Base-by-base conservation (phyloP, 2,797 vertebrate genomes). In the Pipistrellus kuhlii region DNA sequence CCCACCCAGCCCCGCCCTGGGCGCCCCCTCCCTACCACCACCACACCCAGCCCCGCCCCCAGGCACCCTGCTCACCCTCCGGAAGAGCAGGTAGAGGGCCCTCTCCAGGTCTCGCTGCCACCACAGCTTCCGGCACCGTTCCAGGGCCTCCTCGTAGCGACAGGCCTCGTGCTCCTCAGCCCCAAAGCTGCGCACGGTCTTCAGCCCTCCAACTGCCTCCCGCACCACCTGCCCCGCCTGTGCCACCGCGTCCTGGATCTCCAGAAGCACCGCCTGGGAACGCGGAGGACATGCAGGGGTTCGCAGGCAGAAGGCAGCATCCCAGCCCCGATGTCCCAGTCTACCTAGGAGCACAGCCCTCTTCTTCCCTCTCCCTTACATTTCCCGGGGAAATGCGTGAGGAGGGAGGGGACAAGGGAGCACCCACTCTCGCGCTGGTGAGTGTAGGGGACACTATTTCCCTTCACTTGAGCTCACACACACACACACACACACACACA, bases 161-260 rank as follows among this genome's bases (percentile, higher is more conserved):
- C 71, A 64, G 41, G 97, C 59, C 83, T 99, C 99, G 0, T 97
- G 92, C 14, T 95, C 68, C 96, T 99, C 99, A 0, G 98, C 98
- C 2, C 97, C 98, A 73, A 99, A 99, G 95, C 99, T 98, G 53
- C 98, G 98, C 30, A 99, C 98, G 0, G 98, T 98, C 64, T 81
- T 97, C 13, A 99, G 97, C 8, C 97, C 98, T 0, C 97, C 94
- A 1, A 99, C 59, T 0, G 97, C 97, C 91, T 99, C 98, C 0
- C 83, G 91, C 0, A 98, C 99, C 92, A 98, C 92, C 51, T 99
- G 98, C 51, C 98, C 97, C 0, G 98, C 98, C 90, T 95, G 93
- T 1, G 99, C 99, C 8, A 98, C 91, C 23, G 98, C 98, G 13
- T 99, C 98, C 97, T 99, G 99, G 48, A 99, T 97, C 94, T 98